Conservation (phyloP, 1,140 invertebrate genomes). For the Drosophila subpulchrella region DNA sequence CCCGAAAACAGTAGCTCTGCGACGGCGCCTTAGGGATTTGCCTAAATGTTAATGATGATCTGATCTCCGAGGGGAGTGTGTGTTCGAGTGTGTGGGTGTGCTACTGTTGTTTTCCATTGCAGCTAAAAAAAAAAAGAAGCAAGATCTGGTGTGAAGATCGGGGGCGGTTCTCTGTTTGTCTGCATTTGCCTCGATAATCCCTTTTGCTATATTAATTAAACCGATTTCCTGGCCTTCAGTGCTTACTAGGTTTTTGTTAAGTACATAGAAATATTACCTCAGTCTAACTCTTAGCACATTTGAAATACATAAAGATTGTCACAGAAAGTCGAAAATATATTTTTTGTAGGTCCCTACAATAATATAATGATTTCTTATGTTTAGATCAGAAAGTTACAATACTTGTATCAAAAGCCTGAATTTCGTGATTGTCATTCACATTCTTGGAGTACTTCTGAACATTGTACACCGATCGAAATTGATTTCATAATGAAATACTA, state of each 20-base stretch:
- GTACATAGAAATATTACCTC: background rate
- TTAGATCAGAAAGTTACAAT: too few species aligned
- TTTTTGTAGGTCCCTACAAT: too few species aligned
- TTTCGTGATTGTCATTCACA: too few species aligned
- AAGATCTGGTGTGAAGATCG: constrained; percentile 62
- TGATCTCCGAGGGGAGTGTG: constrained; percentile 15
- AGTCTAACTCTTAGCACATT: too few species aligned
- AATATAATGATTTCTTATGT: too few species aligned
- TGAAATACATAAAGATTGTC: too few species aligned
- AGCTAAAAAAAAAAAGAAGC: constrained; percentile 1
- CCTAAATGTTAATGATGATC: constrained; percentile 77
- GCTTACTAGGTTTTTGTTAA: background rate
- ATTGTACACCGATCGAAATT: too few species aligned
- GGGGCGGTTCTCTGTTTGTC: constrained; percentile 66
- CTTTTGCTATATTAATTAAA: constrained; percentile 58
- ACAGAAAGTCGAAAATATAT: too few species aligned
- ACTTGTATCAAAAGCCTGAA: too few species aligned
- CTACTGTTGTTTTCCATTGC: constrained; percentile 13
- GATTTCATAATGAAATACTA: too few species aligned
- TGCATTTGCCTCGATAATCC: constrained; percentile 48
- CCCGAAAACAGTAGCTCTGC: constrained; percentile 29
- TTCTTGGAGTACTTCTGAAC: too few species aligned
- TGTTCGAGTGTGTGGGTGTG: constrained; percentile 14
- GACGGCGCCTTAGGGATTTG: constrained; percentile 70
- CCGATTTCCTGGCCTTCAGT: background rate